These are phyloP conservation scores for Spilosoma lubricipeda DNA, from an alignment of 2,888 invertebrate species.

Conservation along the genomic window DNA sequence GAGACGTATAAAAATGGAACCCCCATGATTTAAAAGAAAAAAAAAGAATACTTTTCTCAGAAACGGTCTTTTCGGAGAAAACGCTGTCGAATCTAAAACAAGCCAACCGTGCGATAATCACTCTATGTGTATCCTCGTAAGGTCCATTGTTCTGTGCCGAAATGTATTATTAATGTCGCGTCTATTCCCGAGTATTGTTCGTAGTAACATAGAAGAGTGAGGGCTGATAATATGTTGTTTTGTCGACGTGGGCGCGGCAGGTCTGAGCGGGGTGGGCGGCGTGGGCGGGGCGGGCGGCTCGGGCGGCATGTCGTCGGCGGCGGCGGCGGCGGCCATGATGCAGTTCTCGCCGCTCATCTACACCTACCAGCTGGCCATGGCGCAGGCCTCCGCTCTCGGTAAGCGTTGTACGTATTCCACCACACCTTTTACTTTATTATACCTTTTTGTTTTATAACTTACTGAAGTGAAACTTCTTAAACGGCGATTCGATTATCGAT, in stretches of 20 bases:
- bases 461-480: background rate
- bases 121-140: too few relatives aligned
- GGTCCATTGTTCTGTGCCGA: too few relatives aligned
- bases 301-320: slow-evolving; percentile 88
- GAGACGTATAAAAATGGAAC: too few relatives aligned
- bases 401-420: slow-evolving; percentile 76
- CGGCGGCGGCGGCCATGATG: slow-evolving; percentile 94
- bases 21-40: too few relatives aligned
- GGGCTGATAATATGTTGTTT: background rate
- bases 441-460: background rate
- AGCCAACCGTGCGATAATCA: too few relatives aligned
- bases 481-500: background rate
- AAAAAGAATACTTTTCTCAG: too few relatives aligned
- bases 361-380: slow-evolving; percentile 95
- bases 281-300: slow-evolving; percentile 78
- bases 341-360: slow-evolving; percentile 95
- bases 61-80: too few relatives aligned
- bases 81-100: too few relatives aligned
- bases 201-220: background rate
- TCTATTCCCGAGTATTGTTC: too few relatives aligned
- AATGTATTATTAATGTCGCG: too few relatives aligned
- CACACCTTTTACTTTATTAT: slow-evolving; percentile 4
- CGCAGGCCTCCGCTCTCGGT: slow-evolving; percentile 89
- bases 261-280: slow-evolving; percentile 82
- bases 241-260: slow-evolving; percentile 55